A percentile compares a stretch with the other conserved stretches of the same genome.
phyloP scores from a whole-genome alignment of 1,140 invertebrate genomes.

The Zaprionus davidi region DNA sequence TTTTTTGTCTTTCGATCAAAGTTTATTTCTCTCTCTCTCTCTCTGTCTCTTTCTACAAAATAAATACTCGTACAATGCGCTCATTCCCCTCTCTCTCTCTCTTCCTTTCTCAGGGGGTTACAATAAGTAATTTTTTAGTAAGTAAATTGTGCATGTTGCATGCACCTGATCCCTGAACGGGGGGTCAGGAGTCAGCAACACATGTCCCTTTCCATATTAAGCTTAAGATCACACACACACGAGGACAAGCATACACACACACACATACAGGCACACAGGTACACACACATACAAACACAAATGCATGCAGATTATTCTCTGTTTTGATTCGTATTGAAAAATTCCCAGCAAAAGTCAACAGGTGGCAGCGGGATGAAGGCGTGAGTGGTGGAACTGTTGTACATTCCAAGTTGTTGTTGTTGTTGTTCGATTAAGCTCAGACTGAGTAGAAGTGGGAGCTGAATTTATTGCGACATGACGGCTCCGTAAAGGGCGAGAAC shows the following conservation, averaged over 20 bases:
- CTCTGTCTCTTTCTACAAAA: conserved; percentile 27
- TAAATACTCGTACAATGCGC: conserved; percentile 36
- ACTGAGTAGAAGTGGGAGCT: conserved; percentile 92
- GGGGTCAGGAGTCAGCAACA: conserved; percentile 29
- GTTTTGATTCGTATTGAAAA: conserved; percentile 28
- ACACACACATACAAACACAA: conserved; percentile 35
- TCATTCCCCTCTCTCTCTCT: conserved; percentile 25
- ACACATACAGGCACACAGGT: conserved; percentile 23
- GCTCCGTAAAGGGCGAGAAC: conserved; percentile 97
- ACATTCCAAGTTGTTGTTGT: conserved; percentile 38
- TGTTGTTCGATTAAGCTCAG: conserved; percentile 83
- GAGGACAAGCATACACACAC: conserved; percentile 23
- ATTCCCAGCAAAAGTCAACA: conserved; percentile 57
- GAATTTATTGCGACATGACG: conserved; percentile 90
- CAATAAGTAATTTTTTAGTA: conserved; percentile 40
- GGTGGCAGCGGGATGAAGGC: conserved; percentile 16
- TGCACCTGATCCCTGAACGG: conserved; percentile 1
- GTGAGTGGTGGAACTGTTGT: conserved; percentile 38
- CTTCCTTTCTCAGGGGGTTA: background rate
- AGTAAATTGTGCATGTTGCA: conserved; percentile 46
- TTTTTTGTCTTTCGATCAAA: conserved; percentile 17
- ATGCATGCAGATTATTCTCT: conserved; percentile 18
- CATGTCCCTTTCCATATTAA: conserved; percentile 12
- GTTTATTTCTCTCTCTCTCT: conserved; percentile 40
- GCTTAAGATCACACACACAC: conserved; percentile 40